These are phyloP conservation scores for Amniataba percoides DNA, from an alignment of 2,797 vertebrate genomes.

Conservation along the genomic window DNA sequence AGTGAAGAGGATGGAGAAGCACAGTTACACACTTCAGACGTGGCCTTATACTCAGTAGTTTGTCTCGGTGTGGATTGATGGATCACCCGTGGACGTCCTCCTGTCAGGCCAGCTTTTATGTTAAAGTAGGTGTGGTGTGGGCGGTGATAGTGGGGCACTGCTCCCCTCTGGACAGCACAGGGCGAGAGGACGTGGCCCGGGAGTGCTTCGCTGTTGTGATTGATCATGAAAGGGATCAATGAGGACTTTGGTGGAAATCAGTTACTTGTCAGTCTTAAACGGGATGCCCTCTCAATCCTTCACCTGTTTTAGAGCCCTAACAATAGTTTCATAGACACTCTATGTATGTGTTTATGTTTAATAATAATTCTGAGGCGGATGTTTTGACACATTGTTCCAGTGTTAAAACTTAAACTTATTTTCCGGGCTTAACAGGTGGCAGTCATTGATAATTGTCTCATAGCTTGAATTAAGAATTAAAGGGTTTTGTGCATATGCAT, in stretches of 20 bases:
- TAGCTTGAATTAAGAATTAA: too few relatives aligned
- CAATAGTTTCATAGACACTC: conserved; percentile 21
- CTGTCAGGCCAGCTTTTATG: conserved; percentile 83
- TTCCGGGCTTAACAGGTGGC: neutral
- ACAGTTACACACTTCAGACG: conserved; percentile 51
- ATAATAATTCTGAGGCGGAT: neutral
- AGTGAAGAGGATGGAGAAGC: conserved; percentile 44
- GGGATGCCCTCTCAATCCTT: conserved; percentile 40
- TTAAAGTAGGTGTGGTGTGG: conserved; percentile 81
- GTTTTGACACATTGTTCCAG: neutral
- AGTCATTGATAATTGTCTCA: neutral
- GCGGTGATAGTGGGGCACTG: conserved; percentile 72
- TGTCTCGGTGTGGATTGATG: conserved; percentile 78
- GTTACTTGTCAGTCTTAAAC: conserved; percentile 77
- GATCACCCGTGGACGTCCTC: conserved; percentile 83
- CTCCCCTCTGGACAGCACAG: conserved; percentile 72
- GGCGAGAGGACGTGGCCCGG: conserved; percentile 79
- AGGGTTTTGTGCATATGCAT: neutral
- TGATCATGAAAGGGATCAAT: conserved; percentile 82
- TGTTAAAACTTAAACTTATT: neutral
- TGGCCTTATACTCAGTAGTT: conserved; percentile 50
- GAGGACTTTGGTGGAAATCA: conserved; percentile 78
- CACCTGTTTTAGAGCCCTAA: conserved; percentile 37
- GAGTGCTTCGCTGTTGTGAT: conserved; percentile 82
- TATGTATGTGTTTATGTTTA: neutral